Conservation (phyloP, 2,888 invertebrate species). For the Notodonta ziczac region DNA sequence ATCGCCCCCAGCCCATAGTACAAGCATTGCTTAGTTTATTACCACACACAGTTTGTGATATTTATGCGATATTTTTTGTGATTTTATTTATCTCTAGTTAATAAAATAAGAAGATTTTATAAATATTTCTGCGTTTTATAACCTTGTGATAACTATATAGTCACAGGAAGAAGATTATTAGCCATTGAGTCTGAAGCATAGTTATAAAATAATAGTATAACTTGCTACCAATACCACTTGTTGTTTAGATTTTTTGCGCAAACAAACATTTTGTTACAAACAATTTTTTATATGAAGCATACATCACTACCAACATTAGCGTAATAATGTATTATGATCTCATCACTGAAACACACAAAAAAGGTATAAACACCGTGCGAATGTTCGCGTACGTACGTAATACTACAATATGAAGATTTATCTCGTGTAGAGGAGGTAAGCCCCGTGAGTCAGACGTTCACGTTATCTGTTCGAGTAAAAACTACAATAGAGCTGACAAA, state of each 20-base stretch:
- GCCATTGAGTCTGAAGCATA: no score
- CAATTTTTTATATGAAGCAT: not conserved
- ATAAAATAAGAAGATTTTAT: no score
- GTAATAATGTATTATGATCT: constrained; percentile 1
- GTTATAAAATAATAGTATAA: not conserved
- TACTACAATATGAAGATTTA: constrained; percentile 5
- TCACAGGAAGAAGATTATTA: not conserved
- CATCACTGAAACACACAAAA: constrained; percentile 5
- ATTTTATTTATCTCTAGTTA: no score
- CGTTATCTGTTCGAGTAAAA: constrained; percentile 9
- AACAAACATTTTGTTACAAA: not conserved
- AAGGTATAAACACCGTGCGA: not conserved
- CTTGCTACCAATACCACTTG: not conserved
- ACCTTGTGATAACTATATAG: no score
- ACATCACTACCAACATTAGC: not conserved
- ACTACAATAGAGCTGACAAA: constrained; percentile 13
- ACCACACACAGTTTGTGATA: no score
- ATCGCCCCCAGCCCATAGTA: no score
- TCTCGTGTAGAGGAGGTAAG: constrained; percentile 6
- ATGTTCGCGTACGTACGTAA: not conserved
- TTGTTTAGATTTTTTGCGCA: not conserved
- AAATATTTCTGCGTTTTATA: no score
- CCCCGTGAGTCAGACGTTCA: constrained; percentile 22
- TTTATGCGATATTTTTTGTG: no score
- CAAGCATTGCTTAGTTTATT: no score